Conservation (phyloP, 2,113 vertebrate genomes). For the Plecotus auritus region DNA sequence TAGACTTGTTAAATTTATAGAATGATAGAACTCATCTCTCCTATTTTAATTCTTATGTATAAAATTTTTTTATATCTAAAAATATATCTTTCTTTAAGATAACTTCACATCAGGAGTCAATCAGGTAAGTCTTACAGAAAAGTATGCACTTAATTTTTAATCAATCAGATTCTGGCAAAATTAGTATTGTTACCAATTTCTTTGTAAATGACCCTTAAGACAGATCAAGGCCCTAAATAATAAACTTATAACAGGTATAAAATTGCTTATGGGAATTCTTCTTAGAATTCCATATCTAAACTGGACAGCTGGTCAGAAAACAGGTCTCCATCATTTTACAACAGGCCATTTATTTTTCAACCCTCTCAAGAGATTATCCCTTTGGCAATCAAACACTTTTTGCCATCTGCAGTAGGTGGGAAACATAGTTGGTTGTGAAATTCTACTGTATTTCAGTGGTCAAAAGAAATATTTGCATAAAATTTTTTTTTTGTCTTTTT, state of each 20-base stretch:
- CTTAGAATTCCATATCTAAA: conserved; percentile 76
- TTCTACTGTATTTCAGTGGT: background rate
- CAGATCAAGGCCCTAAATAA: conserved; percentile 81
- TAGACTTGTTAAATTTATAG: conserved; percentile 12
- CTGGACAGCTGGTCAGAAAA: conserved; percentile 87
- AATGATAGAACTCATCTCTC: background rate
- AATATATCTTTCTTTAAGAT: background rate
- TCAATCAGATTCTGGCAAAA: conserved; percentile 76
- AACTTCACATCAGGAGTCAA: conserved; percentile 72
- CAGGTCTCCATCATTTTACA: conserved; percentile 85
- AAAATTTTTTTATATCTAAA: background rate
- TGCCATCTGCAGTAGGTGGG: background rate
- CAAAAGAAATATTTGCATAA: conserved; percentile 6
- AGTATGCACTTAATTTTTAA: conserved; percentile 81
- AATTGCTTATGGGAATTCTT: conserved; percentile 78
- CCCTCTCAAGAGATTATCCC: conserved; percentile 79
- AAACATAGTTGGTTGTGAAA: background rate
- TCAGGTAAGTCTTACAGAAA: conserved; percentile 83
- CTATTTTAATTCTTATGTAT: background rate
- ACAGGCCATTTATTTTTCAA: conserved; percentile 85
- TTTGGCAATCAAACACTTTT: conserved; percentile 75
- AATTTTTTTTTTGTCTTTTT: background rate
- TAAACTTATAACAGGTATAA: conserved; percentile 83
- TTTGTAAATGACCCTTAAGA: conserved; percentile 85
- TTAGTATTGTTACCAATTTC: conserved; percentile 84